phyloP scores from a whole-genome alignment of 2,888 invertebrate genomes.

The Panorpa germanica region DNA sequence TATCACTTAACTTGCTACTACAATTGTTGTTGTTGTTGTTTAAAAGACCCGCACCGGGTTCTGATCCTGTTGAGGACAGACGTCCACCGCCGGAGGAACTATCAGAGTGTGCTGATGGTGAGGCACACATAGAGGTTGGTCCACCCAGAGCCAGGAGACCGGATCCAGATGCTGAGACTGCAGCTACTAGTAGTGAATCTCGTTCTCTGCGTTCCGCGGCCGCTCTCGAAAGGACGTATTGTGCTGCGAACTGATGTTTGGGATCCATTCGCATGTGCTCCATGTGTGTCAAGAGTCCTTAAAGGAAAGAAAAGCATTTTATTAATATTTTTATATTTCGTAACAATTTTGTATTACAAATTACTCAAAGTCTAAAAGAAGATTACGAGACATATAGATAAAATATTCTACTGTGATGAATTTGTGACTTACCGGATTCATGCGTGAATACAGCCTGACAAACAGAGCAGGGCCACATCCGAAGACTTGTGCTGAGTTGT shows the following conservation, averaged over 20 bases:
- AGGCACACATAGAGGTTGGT: conserved; percentile 52
- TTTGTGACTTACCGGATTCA: conserved; percentile 79
- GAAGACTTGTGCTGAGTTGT: conserved; percentile 65
- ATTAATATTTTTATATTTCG: conserved; percentile 8
- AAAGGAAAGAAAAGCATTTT: conserved; percentile 16
- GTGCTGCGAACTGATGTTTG: conserved; percentile 89
- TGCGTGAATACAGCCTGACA: conserved; percentile 91
- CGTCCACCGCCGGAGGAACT: conserved; percentile 67
- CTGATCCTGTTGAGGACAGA: conserved; percentile 61
- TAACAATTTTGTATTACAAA: background rate
- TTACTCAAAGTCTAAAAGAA: background rate
- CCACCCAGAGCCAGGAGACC: conserved; percentile 34
- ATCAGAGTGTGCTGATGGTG: conserved; percentile 73
- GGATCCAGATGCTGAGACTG: conserved; percentile 38
- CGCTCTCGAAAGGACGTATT: conserved; percentile 77
- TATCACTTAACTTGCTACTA: conserved; percentile 32
- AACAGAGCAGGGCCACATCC: conserved; percentile 94
- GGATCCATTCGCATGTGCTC: conserved; percentile 95
- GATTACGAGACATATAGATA: conserved; percentile 3
- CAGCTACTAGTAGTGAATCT: conserved; percentile 52
- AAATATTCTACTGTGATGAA: conserved; percentile 10
- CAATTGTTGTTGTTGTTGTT: conserved; percentile 52
- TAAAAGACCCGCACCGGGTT: conserved; percentile 36
- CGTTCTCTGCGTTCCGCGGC: conserved; percentile 79
- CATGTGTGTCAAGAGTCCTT: conserved; percentile 85